Percentiles rank a stretch among this genome's conserved stretches.
Evolutionary conservation across 37 sponge, comb jelly and placozoan species (phyloP).

Genomic region (Halisarca cf. caerulea): DNA sequence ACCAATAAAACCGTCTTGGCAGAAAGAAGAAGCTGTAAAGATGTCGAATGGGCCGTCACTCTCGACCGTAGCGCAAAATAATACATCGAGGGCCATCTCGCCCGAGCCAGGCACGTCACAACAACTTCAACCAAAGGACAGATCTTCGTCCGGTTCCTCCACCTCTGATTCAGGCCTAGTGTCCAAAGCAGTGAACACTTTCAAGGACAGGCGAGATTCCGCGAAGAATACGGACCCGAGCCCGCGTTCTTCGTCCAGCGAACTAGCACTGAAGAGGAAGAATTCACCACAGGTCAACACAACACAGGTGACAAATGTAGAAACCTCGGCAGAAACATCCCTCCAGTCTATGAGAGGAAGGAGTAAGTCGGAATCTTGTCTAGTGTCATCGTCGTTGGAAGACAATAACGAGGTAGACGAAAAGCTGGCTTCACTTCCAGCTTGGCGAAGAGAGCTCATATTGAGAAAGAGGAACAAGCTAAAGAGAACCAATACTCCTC

Average conservation of each 20-base stretch:
- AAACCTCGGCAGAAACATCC: neutral
- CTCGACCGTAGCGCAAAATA: neutral
- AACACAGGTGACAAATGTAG: neutral
- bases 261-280: neutral
- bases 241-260: neutral
- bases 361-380: neutral
- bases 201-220: neutral
- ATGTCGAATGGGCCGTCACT: neutral
- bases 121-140: neutral
- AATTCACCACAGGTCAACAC: neutral
- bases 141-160: neutral
- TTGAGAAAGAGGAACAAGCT: constrained; percentile 32
- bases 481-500: neutral
- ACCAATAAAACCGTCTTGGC: neutral
- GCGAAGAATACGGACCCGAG: neutral
- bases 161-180: no score
- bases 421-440: constrained; percentile 32
- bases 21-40: no score
- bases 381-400: neutral
- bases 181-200: no score
- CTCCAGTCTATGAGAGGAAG: neutral
- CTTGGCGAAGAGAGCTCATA: constrained; percentile 63
- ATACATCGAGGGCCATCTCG: neutral
- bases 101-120: neutral
- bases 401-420: neutral